Conservation (phyloP, 2,113 vertebrate genomes). For the Galeopterus variegatus region DNA sequence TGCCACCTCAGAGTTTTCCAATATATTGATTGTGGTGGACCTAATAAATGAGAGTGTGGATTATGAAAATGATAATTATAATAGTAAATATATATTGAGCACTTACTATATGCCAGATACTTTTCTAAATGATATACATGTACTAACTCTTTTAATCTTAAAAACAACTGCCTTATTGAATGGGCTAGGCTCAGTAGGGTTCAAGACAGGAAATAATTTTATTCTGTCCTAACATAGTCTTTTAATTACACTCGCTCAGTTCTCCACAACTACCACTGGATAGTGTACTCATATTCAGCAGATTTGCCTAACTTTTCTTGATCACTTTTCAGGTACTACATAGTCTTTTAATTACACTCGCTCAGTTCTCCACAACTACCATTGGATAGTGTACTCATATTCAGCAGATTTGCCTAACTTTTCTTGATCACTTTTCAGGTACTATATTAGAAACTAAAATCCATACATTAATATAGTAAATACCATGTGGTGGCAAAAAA, state of each 20-base stretch:
- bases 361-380: neutral
- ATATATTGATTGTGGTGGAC: neutral
- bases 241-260: neutral
- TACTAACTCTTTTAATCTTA: slow-evolving; percentile 42
- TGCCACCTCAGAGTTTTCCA: neutral
- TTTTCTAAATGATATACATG: neutral
- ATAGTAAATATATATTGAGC: neutral
- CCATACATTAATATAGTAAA: neutral
- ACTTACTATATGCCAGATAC: neutral
- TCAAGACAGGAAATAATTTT: slow-evolving; percentile 36
- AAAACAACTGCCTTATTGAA: neutral
- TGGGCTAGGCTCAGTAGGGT: neutral
- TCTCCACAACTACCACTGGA: neutral
- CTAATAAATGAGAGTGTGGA: neutral
- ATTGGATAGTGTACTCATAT: neutral
- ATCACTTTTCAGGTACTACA: slow-evolving; percentile 18
- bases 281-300: neutral
- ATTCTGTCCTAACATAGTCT: neutral
- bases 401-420: neutral
- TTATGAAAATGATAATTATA: neutral
- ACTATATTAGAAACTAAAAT: slow-evolving; percentile 1
- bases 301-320: neutral
- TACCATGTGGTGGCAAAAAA: neutral
- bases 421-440: slow-evolving; percentile 9
- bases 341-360: neutral